Conservation (phyloP, 1,140 invertebrate species). For the Mamestra configurata region DNA sequence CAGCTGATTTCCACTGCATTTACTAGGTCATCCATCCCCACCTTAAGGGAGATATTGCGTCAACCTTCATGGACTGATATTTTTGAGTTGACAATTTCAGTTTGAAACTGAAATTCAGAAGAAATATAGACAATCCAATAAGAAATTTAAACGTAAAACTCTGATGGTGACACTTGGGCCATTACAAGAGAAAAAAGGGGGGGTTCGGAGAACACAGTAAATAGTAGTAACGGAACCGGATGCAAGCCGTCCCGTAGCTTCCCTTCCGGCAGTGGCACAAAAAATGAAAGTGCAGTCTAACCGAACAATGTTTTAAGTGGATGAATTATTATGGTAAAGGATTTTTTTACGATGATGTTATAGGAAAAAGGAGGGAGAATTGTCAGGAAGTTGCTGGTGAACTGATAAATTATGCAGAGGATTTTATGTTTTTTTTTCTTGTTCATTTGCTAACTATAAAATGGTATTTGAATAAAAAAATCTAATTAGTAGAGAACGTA, state of each 20-base stretch:
- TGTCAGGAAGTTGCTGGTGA: neutral
- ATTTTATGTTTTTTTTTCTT: neutral
- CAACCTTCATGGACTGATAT: too few species aligned
- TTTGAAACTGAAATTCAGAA: neutral
- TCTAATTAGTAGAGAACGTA: too few species aligned
- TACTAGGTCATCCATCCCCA: too few species aligned
- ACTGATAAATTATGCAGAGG: neutral
- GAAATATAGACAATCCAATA: neutral
- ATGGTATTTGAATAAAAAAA: too few species aligned
- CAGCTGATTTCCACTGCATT: too few species aligned
- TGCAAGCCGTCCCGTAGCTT: slow-evolving; percentile 30
- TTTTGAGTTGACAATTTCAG: too few species aligned
- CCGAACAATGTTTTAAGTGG: slow-evolving; percentile 45
- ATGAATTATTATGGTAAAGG: neutral
- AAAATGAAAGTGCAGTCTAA: slow-evolving; percentile 44
- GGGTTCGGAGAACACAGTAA: slow-evolving; percentile 34
- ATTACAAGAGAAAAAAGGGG: slow-evolving; percentile 22
- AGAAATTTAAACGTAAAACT: neutral
- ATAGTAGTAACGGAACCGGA: slow-evolving; percentile 41
- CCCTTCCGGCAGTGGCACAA: slow-evolving; percentile 23
- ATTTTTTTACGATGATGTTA: slow-evolving; percentile 11
- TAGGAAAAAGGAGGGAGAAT: neutral
- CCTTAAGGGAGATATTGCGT: too few species aligned
- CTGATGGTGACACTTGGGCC: slow-evolving; percentile 8
- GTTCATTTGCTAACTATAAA: too few species aligned